A percentile compares a stretch with the other conserved stretches of the same genome.
These are phyloP conservation scores for Murina feae DNA, from an alignment of 2,113 vertebrate genomes.

Conservation along the genomic window DNA sequence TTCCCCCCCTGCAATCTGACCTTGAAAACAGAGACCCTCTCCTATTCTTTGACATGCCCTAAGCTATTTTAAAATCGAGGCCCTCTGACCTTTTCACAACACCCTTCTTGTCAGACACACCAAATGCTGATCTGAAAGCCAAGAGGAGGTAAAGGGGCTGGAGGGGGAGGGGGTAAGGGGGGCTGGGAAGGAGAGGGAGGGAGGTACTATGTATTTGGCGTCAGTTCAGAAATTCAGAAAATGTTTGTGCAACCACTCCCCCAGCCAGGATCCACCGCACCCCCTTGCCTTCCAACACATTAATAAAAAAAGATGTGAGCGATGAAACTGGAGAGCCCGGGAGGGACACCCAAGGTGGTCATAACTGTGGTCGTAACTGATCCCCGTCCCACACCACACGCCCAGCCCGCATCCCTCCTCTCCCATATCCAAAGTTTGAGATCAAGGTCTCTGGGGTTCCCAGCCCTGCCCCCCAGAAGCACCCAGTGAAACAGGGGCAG, in stretches of 20 bases:
- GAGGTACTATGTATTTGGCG: constrained; percentile 51
- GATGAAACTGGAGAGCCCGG: not conserved
- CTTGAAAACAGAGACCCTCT: not conserved
- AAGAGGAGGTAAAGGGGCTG: constrained; percentile 21
- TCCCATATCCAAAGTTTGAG: not conserved
- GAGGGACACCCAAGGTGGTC: not conserved
- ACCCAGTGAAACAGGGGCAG: not conserved
- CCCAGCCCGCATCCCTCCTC: not conserved
- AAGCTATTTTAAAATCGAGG: constrained; percentile 53
- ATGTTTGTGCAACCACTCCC: constrained; percentile 70
- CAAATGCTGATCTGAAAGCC: constrained; percentile 17
- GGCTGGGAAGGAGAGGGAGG: not conserved
- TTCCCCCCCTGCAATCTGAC: not conserved
- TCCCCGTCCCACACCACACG: not conserved
- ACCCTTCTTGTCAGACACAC: constrained; percentile 51
- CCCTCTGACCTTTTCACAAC: constrained; percentile 39
- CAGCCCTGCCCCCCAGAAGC: not conserved
- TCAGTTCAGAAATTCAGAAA: constrained; percentile 73
- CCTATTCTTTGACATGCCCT: constrained; percentile 11
- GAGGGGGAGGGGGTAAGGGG: constrained; percentile 39
- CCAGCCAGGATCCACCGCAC: constrained; percentile 42
- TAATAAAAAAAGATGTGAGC: constrained; percentile 47
- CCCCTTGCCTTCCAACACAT: constrained; percentile 42
- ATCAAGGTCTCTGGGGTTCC: not conserved
- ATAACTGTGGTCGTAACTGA: not conserved